Conservation (phyloP, 2,888 invertebrate genomes). For the Polydrusus cervinus region DNA sequence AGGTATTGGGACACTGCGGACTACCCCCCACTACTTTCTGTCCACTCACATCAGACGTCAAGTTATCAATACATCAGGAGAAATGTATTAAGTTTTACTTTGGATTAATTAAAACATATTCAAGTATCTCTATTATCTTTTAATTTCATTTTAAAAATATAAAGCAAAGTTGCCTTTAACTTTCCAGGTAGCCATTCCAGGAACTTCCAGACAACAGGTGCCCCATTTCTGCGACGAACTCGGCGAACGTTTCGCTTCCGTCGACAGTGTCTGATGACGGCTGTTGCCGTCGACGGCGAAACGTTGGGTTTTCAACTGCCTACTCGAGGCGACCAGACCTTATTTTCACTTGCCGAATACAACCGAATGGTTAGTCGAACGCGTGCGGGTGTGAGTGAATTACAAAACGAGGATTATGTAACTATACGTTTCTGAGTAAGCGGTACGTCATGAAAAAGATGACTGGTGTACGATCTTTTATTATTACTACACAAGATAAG, state of each 20-base stretch:
- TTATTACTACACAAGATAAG: neutral
- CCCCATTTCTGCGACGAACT: slow-evolving; percentile 75
- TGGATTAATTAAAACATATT: too few relatives aligned
- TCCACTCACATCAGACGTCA: too few relatives aligned
- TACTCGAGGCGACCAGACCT: slow-evolving; percentile 50
- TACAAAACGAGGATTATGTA: slow-evolving; percentile 4
- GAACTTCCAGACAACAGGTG: slow-evolving; percentile 68
- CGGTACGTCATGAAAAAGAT: neutral
- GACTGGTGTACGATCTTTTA: neutral
- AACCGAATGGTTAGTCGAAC: slow-evolving; percentile 46
- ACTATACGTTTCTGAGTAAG: neutral
- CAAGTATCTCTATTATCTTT: too few relatives aligned
- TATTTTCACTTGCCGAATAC: slow-evolving; percentile 47
- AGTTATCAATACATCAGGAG: too few relatives aligned
- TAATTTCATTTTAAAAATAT: too few relatives aligned
- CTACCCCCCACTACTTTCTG: too few relatives aligned
- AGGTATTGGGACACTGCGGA: too few relatives aligned
- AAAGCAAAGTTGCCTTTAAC: too few relatives aligned
- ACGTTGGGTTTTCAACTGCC: slow-evolving; percentile 59
- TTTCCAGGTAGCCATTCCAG: slow-evolving; percentile 66
- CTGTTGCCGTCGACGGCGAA: slow-evolving; percentile 63
- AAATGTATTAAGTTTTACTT: too few relatives aligned
- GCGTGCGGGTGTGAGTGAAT: slow-evolving; percentile 37
- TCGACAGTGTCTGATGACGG: slow-evolving; percentile 75
- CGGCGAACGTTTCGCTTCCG: slow-evolving; percentile 75